A percentile compares a stretch with the other conserved stretches of the same genome.
Conservation (phyloP, 2,113 vertebrate genomes). For the Prinia subflava region DNA sequence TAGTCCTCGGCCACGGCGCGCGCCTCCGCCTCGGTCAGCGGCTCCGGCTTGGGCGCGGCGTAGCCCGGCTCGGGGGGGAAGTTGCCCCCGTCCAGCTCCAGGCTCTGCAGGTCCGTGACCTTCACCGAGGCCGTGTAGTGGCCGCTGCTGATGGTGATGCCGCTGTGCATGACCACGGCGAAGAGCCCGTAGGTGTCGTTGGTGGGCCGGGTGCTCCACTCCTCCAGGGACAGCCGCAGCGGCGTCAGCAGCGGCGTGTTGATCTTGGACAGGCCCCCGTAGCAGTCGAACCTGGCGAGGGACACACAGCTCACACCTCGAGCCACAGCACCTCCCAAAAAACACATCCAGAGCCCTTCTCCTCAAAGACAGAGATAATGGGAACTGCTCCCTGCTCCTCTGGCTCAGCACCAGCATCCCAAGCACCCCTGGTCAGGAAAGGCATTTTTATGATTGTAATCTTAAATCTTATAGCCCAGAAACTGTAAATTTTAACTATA, state of each 20-base stretch:
- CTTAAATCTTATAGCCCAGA: not conserved
- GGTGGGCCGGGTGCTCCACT: slow-evolving; percentile 90
- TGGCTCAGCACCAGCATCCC: not conserved
- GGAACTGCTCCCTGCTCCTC: not conserved
- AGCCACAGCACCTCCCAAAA: not conserved
- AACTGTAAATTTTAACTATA: accelerated
- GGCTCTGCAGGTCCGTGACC: slow-evolving; percentile 79
- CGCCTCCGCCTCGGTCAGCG: slow-evolving; percentile 67
- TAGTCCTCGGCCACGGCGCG: slow-evolving; percentile 71
- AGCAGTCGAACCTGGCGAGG: slow-evolving; percentile 82
- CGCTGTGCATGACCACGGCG: slow-evolving; percentile 97
- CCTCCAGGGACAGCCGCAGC: slow-evolving; percentile 85
- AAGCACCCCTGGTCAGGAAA: not conserved
- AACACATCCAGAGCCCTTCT: accelerated
- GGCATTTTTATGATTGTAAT: accelerated
- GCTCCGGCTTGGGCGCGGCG: slow-evolving; percentile 68
- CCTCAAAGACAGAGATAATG: accelerated
- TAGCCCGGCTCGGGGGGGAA: slow-evolving; percentile 60
- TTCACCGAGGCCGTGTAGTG: slow-evolving; percentile 95
- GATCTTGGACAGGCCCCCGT: slow-evolving; percentile 94
- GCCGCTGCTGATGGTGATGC: slow-evolving; percentile 95
- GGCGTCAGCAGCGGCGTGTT: slow-evolving; percentile 93
- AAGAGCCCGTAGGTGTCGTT: slow-evolving; percentile 88
- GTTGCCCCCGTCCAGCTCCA: slow-evolving; percentile 70
- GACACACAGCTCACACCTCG: not conserved